Conservation (phyloP, 2,113 vertebrate species). For the Chaetodon trifascialis region DNA sequence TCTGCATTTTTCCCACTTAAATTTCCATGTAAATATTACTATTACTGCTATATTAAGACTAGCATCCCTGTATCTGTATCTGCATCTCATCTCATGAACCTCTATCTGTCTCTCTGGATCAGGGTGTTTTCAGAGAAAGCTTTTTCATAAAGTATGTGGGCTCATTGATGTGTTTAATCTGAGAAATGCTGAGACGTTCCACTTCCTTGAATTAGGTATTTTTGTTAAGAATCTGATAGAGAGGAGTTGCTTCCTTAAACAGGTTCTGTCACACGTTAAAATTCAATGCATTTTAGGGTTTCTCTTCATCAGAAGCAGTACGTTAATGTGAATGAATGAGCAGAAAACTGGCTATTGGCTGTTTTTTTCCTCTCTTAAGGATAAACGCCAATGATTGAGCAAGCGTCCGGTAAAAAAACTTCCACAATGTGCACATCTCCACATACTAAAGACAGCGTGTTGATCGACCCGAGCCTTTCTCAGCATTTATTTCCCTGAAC, state of each 20-base stretch:
- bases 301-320: background rate
- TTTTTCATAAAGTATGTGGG: background rate
- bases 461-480: background rate
- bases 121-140: conserved; percentile 6
- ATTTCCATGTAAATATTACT: no score
- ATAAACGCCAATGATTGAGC: background rate
- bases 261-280: background rate
- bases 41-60: no score
- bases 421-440: no score
- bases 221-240: background rate
- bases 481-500: conserved; percentile 8
- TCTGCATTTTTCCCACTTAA: no score
- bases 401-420: background rate
- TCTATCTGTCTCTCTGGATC: background rate
- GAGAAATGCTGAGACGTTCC: background rate
- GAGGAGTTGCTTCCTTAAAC: background rate
- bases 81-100: background rate
- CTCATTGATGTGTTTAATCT: conserved; percentile 7
- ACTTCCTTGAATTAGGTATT: conserved; percentile 21
- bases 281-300: background rate
- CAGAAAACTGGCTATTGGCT: no score
- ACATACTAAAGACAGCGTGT: background rate
- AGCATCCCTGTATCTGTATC: no score
- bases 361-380: background rate
- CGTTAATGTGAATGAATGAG: background rate